phyloP scores from a whole-genome alignment of 2,888 invertebrate species.

The Subacronicta megacephala region DNA sequence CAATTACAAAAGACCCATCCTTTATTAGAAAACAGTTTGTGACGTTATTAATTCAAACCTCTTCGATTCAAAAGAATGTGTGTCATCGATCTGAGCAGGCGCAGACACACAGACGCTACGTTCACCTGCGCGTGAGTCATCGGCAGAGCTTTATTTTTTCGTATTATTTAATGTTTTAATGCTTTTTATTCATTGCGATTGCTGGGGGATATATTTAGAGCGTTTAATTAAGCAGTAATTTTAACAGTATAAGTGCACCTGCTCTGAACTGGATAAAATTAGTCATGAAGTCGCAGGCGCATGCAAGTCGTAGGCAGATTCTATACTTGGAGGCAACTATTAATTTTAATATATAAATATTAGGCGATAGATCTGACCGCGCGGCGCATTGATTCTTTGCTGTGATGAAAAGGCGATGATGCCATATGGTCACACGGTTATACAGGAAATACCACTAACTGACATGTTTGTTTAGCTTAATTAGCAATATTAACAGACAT shows the following conservation, averaged over 20 bases:
- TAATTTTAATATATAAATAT: no score
- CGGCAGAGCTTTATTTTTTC: constrained; percentile 34
- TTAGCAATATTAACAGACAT: neutral
- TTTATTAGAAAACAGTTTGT: constrained; percentile 10
- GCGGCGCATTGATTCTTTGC: no score
- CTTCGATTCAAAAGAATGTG: constrained; percentile 30
- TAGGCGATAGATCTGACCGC: no score
- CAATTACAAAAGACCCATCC: no score
- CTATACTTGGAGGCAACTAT: neutral
- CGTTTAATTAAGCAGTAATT: constrained; percentile 33
- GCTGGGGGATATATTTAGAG: constrained; percentile 21
- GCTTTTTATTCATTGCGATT: constrained; percentile 24
- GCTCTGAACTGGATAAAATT: constrained; percentile 6
- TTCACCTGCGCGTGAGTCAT: constrained; percentile 66
- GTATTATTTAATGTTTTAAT: constrained; percentile 21
- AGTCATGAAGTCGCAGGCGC: constrained; percentile 6
- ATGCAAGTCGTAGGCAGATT: neutral
- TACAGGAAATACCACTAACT: neutral
- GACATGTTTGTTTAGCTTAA: neutral
- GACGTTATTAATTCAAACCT: no score
- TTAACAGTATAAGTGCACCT: constrained; percentile 20
- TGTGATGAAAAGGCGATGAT: neutral
- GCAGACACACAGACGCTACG: constrained; percentile 60
- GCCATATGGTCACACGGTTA: neutral
- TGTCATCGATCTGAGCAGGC: constrained; percentile 56